Evolutionary conservation across 2,888 invertebrate genomes (phyloP), one percentile per base, ranked within the genome.

Genomic region (Drosophila neonasuta): DNA sequence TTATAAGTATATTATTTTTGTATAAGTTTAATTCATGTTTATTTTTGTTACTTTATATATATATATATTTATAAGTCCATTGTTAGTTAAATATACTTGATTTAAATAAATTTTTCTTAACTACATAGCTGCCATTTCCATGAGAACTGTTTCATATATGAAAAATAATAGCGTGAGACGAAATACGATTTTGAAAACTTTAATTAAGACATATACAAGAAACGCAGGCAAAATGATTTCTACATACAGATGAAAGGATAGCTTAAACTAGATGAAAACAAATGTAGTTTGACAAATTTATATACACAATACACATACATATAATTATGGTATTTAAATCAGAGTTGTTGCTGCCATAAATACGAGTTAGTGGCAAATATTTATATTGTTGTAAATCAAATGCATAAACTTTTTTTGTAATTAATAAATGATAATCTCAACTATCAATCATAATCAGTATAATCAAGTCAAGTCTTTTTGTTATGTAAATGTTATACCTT

Each of bases 101-200:
- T 67, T 79, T 75, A 80, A 80, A 84, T 84, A 71, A 73, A 79
- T 84, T 88, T 89, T 89, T 88, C 89, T 90, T 91, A 91, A 90
- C 90, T 91, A 91, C 90, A 90, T 91, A 91, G 91, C 91, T 91
- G 91, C 90, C 91, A 84, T 90, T 88, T 91, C 90, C 90, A 90
- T 91, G 91, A 91, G 91, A 91, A 90, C 88, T 90, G 88, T 90
- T 90, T 86, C 83, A 71, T 77, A 74, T 77, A 74, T 75, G 66
- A 59, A 32, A 75, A 71, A 67, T 30, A 24, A 75, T 57, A 60
- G 20, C 20, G 44, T 50, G 58, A 68, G 46, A 15, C 10, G 50
- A 54, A 56, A 8, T 44, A 49, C 13, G 39, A 52, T 13, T 30
- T 30, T 20, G 36, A 50, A 62, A 48, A 52, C 48, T 30, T 50